Percentiles rank a stretch among this genome's conserved stretches.
These are phyloP conservation scores for Tachina grossa DNA, from an alignment of 2,888 invertebrate species.

Conservation along the genomic window DNA sequence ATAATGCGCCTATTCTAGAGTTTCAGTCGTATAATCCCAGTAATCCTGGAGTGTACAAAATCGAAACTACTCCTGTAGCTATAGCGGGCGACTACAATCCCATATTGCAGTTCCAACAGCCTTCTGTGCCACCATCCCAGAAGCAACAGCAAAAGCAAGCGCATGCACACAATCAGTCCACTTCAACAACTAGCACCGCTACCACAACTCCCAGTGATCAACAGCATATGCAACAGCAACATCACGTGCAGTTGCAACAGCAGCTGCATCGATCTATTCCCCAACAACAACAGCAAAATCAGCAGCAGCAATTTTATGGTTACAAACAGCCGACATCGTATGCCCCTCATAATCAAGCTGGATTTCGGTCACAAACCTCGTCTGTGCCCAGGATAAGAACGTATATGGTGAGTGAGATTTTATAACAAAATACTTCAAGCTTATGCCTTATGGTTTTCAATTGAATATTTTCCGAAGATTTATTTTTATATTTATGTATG, in stretches of 20 bases:
- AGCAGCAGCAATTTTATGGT: constrained; percentile 68
- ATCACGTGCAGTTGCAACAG: constrained; percentile 46
- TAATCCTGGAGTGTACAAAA: constrained; percentile 83
- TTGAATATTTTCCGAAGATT: no score
- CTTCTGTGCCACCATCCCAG: constrained; percentile 67
- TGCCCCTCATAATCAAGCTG: constrained; percentile 31
- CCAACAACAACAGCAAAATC: constrained; percentile 66
- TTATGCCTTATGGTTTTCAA: no score
- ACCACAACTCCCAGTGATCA: constrained; percentile 67
- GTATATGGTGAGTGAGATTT: constrained; percentile 53
- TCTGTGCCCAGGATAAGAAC: constrained; percentile 45
- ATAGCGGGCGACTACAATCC: constrained; percentile 83
- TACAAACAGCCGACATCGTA: constrained; percentile 61
- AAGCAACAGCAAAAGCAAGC: constrained; percentile 66
- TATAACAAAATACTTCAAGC: no score
- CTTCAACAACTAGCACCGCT: constrained; percentile 64
- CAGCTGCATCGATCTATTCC: constrained; percentile 61
- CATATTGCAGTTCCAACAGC: constrained; percentile 80
- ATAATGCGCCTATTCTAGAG: constrained; percentile 80
- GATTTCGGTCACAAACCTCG: constrained; percentile 61
- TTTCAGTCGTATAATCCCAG: constrained; percentile 83
- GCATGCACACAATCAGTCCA: constrained; percentile 65
- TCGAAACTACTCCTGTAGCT: constrained; percentile 83
- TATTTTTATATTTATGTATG: no score
- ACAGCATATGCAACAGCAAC: constrained; percentile 66